These are phyloP conservation scores for Sinella curviseta DNA, from an alignment of 1,140 invertebrate genomes.

Conservation along the genomic window DNA sequence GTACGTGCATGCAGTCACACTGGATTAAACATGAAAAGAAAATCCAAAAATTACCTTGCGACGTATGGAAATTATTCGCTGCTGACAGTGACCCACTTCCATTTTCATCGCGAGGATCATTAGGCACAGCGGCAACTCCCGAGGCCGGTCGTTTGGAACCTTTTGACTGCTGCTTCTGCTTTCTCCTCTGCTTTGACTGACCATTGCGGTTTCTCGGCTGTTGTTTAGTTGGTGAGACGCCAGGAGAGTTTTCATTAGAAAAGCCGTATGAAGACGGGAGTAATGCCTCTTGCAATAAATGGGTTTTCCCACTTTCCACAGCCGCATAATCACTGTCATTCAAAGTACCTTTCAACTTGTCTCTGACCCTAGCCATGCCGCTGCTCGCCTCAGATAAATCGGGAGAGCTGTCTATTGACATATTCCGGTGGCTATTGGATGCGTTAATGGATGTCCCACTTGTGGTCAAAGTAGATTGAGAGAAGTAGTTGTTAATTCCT, in stretches of 20 bases:
- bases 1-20: too few relatives aligned
- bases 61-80: background rate
- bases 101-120: background rate
- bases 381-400: background rate
- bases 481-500: background rate
- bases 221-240: background rate
- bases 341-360: background rate
- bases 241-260: background rate
- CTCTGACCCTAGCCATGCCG: background rate
- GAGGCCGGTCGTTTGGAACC: background rate
- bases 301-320: background rate
- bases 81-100: slow-evolving; percentile 5
- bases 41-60: background rate
- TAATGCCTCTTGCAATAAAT: background rate
- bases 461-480: background rate
- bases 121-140: background rate
- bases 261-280: background rate
- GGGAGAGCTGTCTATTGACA: background rate
- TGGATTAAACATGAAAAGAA: too few relatives aligned
- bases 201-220: background rate
- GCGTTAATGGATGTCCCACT: background rate
- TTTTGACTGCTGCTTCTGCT: background rate
- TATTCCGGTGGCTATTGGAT: background rate
- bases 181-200: slow-evolving; percentile 10
- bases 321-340: slow-evolving; percentile 18